These are phyloP conservation scores for Pheosia gnoma DNA, from an alignment of 2,888 invertebrate genomes.

Conservation along the genomic window DNA sequence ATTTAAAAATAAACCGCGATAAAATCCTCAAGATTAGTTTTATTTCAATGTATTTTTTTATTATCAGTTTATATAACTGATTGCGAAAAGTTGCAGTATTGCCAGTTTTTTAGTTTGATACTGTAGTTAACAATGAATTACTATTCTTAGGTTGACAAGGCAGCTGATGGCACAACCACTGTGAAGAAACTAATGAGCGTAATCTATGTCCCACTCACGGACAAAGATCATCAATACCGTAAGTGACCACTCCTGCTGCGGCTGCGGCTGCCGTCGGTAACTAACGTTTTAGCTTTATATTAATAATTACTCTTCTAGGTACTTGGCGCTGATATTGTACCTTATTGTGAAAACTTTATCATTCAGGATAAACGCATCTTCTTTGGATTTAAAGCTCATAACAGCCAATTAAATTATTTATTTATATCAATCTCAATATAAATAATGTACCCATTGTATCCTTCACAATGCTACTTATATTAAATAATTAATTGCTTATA, in stretches of 20 bases:
- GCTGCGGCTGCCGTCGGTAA: too few relatives aligned
- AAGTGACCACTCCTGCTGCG: slow-evolving; percentile 57
- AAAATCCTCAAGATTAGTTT: too few relatives aligned
- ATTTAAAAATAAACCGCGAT: too few relatives aligned
- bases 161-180: slow-evolving; percentile 89
- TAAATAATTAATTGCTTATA: slow-evolving; percentile 21
- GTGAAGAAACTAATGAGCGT: slow-evolving; percentile 95
- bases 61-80: too few relatives aligned
- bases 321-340: slow-evolving; percentile 45
- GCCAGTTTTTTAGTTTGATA: too few relatives aligned
- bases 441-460: slow-evolving; percentile 15
- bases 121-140: neutral
- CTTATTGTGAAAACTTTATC: slow-evolving; percentile 16
- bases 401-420: slow-evolving; percentile 13
- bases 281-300: too few relatives aligned
- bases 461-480: slow-evolving; percentile 12
- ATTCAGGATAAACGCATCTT: slow-evolving; percentile 8
- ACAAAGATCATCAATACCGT: slow-evolving; percentile 81
- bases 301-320: slow-evolving; percentile 41
- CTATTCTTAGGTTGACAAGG: slow-evolving; percentile 89
- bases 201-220: slow-evolving; percentile 98
- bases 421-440: slow-evolving; percentile 7
- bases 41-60: too few relatives aligned
- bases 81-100: too few relatives aligned
- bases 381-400: slow-evolving; percentile 8